These are phyloP conservation scores for Sorex maritimensis DNA, from an alignment of 2,797 vertebrate genomes.

Conservation along the genomic window DNA sequence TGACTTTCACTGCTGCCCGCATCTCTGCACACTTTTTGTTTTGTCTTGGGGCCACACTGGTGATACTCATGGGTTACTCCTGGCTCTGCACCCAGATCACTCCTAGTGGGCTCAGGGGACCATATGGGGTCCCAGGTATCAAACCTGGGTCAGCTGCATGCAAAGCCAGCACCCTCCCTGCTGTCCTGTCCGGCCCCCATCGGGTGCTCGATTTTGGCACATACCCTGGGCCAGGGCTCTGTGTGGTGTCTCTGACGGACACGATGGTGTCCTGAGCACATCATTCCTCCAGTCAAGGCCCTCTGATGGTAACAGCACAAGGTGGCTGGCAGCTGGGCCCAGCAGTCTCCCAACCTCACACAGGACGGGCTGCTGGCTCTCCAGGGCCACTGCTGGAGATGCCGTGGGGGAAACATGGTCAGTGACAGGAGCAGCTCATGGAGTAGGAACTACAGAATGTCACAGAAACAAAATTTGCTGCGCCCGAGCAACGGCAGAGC, in stretches of 20 bases:
- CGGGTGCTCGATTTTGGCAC: slow-evolving; percentile 66
- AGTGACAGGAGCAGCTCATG: slow-evolving; percentile 69
- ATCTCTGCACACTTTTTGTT: neutral
- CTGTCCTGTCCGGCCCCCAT: too few relatives aligned
- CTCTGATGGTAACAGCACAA: neutral
- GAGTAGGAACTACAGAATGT: slow-evolving; percentile 83
- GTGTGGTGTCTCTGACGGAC: neutral
- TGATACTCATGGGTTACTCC: too few relatives aligned
- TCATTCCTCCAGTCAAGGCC: neutral
- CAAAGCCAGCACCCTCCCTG: too few relatives aligned
- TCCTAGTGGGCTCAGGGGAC: too few relatives aligned
- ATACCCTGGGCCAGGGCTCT: neutral
- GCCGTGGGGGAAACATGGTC: slow-evolving; percentile 43
- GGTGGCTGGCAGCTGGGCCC: too few relatives aligned
- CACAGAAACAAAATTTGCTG: slow-evolving; percentile 81
- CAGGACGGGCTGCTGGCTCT: neutral
- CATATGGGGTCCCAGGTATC: too few relatives aligned
- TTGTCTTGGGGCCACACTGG: too few relatives aligned
- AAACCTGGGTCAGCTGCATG: too few relatives aligned
- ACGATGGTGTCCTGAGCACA: neutral
- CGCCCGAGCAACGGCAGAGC: slow-evolving; percentile 78
- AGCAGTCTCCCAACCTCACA: neutral
- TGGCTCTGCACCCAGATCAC: too few relatives aligned
- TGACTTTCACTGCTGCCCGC: slow-evolving; percentile 19
- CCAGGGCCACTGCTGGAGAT: neutral